A percentile compares a stretch with the other conserved stretches of the same genome.
Conservation (phyloP, 2,888 invertebrate species). For the Rotaria socialis region DNA sequence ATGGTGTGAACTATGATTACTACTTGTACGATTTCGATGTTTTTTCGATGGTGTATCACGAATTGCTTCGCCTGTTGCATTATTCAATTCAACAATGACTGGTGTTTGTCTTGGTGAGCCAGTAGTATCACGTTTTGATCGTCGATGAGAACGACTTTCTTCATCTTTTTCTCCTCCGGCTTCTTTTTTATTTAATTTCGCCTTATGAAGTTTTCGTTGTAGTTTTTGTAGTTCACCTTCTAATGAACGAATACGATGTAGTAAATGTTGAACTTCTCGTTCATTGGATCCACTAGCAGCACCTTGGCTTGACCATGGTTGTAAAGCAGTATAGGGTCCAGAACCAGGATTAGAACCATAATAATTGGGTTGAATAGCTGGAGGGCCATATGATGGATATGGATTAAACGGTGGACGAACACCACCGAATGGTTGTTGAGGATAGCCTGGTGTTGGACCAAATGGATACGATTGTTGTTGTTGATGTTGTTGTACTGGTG, state of each 20-base stretch:
- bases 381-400: not conserved
- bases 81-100: slow-evolving; percentile 31
- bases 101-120: slow-evolving; percentile 30
- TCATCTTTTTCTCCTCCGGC: not conserved
- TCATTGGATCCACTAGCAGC: not conserved
- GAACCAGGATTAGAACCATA: not conserved
- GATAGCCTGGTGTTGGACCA: not conserved
- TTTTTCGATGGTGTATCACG: not conserved
- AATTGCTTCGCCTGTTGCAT: not conserved
- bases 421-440: not conserved
- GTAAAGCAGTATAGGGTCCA: not conserved
- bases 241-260: slow-evolving; percentile 9
- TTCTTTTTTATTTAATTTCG: not conserved
- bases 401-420: not conserved
- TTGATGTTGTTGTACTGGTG: too few relatives aligned
- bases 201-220: slow-evolving; percentile 6
- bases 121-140: not conserved
- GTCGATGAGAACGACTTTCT: not conserved
- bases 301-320: not conserved
- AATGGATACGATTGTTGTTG: not conserved
- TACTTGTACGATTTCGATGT: not conserved
- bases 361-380: not conserved
- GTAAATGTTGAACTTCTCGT: slow-evolving; percentile 5
- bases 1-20: not conserved
- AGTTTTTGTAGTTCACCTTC: slow-evolving; percentile 31